Conservation (phyloP, 1,140 invertebrate genomes). For the Musca domestica region DNA sequence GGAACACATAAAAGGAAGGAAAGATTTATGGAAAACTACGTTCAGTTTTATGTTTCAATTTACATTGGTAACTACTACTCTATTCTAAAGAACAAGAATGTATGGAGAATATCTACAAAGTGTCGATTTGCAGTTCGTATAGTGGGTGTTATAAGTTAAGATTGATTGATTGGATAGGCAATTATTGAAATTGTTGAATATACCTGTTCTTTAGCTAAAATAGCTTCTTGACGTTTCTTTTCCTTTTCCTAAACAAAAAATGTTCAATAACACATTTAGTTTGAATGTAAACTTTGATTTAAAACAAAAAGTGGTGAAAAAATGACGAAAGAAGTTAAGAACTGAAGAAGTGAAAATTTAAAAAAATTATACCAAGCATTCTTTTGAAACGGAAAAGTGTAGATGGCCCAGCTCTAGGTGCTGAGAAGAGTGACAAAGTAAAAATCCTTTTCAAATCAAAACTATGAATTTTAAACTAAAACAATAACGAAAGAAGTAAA, state of each 20-base stretch:
- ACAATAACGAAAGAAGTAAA: too few relatives aligned
- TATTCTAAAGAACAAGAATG: conserved; percentile 3
- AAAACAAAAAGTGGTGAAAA: conserved; percentile 1
- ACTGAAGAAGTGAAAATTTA: background rate
- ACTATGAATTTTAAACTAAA: too few relatives aligned
- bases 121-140: background rate
- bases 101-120: background rate
- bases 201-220: conserved; percentile 87
- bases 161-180: too few relatives aligned
- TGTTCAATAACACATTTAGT: conserved; percentile 2
- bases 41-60: background rate
- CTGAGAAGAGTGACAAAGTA: too few relatives aligned
- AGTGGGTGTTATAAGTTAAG: too few relatives aligned
- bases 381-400: too few relatives aligned
- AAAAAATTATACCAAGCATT: too few relatives aligned
- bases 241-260: conserved; percentile 64
- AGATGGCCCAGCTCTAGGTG: too few relatives aligned
- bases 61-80: conserved; percentile 1
- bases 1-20: too few relatives aligned
- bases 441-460: too few relatives aligned
- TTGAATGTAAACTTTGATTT: background rate
- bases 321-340: conserved; percentile 19
- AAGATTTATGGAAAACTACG: background rate
- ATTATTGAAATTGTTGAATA: conserved; percentile 4
- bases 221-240: conserved; percentile 80